Percentiles rank a stretch among this genome's conserved stretches.
phyloP scores from a whole-genome alignment of 2,797 vertebrate species.

The Labroides dimidiatus region DNA sequence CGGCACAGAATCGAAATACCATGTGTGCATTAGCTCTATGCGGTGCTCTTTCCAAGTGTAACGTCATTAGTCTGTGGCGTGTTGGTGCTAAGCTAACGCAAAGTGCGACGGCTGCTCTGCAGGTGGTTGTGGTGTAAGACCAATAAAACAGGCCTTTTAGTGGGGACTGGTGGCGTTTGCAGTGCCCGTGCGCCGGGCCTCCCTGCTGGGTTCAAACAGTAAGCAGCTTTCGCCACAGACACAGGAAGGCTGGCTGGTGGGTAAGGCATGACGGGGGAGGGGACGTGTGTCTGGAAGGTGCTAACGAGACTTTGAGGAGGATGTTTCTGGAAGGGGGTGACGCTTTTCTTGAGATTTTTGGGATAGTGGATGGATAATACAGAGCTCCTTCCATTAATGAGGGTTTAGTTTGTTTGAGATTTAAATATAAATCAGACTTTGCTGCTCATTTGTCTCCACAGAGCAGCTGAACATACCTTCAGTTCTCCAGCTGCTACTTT shows the following conservation, averaged over 20 bases:
- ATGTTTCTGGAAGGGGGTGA: conserved; percentile 25
- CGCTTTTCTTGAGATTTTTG: conserved; percentile 18
- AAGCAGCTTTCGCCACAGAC: conserved; percentile 62
- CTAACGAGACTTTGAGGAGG: conserved; percentile 49
- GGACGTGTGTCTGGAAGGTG: conserved; percentile 63
- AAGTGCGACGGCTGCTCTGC: conserved; percentile 60
- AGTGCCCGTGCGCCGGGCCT: conserved; percentile 45
- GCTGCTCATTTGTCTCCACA: not conserved
- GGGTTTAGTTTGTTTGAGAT: not conserved
- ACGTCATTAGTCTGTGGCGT: conserved; percentile 61
- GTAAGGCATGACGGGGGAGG: conserved; percentile 41
- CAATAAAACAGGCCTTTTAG: conserved; percentile 75
- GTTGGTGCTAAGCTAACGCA: conserved; percentile 62
- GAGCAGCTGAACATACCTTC: conserved; percentile 84
- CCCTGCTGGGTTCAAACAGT: conserved; percentile 77
- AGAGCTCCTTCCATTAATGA: not conserved
- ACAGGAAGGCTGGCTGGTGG: conserved; percentile 62
- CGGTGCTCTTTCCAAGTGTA: conserved; percentile 48
- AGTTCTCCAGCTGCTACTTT: conserved; percentile 95
- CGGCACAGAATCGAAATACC: conserved; percentile 16
- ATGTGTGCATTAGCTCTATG: conserved; percentile 28
- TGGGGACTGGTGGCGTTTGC: conserved; percentile 56
- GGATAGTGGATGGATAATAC: not conserved
- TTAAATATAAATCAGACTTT: not conserved
- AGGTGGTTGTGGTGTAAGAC: conserved; percentile 73